A percentile compares a stretch with the other conserved stretches of the same genome.
Conservation (phyloP, 2,888 invertebrate genomes). For the Archips crataeganus region DNA sequence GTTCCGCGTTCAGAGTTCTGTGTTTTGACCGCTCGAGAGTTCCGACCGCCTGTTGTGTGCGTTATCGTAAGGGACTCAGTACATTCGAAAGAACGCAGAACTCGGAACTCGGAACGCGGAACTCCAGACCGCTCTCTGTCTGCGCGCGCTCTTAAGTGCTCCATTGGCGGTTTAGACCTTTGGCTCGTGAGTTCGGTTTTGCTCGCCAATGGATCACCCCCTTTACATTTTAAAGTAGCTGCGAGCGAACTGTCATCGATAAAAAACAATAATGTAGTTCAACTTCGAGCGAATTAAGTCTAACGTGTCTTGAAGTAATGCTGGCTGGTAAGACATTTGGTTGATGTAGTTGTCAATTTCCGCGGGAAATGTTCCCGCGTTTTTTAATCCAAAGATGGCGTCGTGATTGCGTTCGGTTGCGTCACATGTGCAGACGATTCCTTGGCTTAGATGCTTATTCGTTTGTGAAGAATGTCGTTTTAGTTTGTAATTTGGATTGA, state of each 20-base stretch:
- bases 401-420: slow-evolving; percentile 35
- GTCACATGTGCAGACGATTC: slow-evolving; percentile 34
- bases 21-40: too few relatives aligned
- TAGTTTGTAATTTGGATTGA: slow-evolving; percentile 24
- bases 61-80: too few relatives aligned
- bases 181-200: too few relatives aligned
- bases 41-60: too few relatives aligned
- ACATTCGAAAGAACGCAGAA: too few relatives aligned
- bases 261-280: background rate
- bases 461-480: slow-evolving; percentile 37
- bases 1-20: too few relatives aligned
- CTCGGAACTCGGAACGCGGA: too few relatives aligned
- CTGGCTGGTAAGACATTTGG: slow-evolving; percentile 12
- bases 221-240: background rate
- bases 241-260: background rate
- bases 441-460: slow-evolving; percentile 41
- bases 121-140: too few relatives aligned
- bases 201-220: too few relatives aligned
- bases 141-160: too few relatives aligned
- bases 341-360: slow-evolving; percentile 19
- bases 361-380: slow-evolving; percentile 41
- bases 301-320: background rate
- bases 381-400: slow-evolving; percentile 43
- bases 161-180: too few relatives aligned
- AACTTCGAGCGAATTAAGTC: background rate